Evolutionary conservation across 2,113 vertebrate genomes (phyloP).

Genomic region (Lichenostomus cassidix): DNA sequence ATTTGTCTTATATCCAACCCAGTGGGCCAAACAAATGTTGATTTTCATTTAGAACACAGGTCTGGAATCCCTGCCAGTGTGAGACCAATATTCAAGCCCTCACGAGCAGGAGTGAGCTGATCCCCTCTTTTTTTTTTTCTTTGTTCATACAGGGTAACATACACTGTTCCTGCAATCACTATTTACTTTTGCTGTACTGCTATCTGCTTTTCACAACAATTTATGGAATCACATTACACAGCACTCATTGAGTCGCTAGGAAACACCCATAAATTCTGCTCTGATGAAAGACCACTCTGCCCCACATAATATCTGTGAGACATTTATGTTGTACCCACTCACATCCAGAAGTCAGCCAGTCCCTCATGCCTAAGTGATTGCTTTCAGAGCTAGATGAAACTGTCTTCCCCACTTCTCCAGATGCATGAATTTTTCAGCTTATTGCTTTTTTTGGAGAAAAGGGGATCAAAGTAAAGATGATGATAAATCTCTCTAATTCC

Average conservation of each 20-base stretch:
- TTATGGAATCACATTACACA: background rate
- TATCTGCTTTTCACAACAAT: background rate
- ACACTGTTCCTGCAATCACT: background rate
- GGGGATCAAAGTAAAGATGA: background rate
- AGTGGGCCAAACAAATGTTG: background rate
- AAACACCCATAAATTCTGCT: background rate
- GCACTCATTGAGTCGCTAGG: background rate
- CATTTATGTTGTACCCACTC: background rate
- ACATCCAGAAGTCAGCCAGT: background rate
- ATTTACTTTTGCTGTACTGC: background rate
- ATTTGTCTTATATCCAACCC: background rate
- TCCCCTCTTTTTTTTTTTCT: background rate
- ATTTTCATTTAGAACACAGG: background rate
- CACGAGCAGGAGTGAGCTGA: background rate
- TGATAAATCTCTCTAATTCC: slow-evolving; percentile 13
- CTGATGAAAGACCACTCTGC: background rate
- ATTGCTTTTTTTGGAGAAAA: background rate
- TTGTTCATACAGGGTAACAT: background rate
- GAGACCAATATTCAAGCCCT: background rate
- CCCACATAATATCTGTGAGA: background rate
- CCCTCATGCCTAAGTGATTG: background rate
- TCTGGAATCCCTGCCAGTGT: background rate
- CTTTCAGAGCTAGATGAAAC: background rate
- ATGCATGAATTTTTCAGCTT: background rate
- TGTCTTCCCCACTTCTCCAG: background rate